Evolutionary conservation across 2,797 vertebrate genomes (phyloP), one percentile per base, ranked within the genome.

Genomic region (Lutjanus argentimaculatus): DNA sequence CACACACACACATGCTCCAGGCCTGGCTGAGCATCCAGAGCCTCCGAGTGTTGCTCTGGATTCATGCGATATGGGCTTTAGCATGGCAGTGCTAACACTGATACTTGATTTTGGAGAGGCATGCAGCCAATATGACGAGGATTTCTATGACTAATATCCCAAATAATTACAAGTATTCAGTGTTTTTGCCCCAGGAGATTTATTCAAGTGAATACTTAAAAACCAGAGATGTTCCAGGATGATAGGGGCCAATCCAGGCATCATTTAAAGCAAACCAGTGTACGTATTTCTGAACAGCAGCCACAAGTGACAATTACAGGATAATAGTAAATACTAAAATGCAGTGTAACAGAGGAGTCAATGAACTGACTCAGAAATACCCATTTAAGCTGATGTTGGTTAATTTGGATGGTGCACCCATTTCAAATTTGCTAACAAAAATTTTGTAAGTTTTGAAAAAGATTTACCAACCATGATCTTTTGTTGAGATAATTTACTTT

Each of bases 31-130:
- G 58, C 68, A 56, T 69, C 43, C 66, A 46, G 7, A 21, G 25
- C 58, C 68, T 73, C 55, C 56, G 19, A 73, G 21, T 40, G 30
- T 67, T 67, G 19, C 57, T 46, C 65, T 74, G 56, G 45, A 45
- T 67, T 70, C 55, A 17, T 70, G 48, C 21, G 21, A 62, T 79
- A 71, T 14, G 12, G 36, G 45, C 46, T 74, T 64, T 19, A 21
- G 17, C 14, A 55, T 25, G 8, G 19, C 58, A 52, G 14, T 9
- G 61, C 13, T 59, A 58, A 76, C n/a, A 45, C 30, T 62, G 21
- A 61, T 45, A 17, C 48, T 21, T n/a, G 7, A 45, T n/a, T 51
- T 30, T 25, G 5, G 16, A 45, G 15, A 43, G 6, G 2, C 40
- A 45, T 22, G 46, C 8, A 70, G 52, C 52, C 67, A n/a, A 19